Evolutionary conservation across 2,113 vertebrate species (phyloP).

Genomic region (Fulmarus glacialis): DNA sequence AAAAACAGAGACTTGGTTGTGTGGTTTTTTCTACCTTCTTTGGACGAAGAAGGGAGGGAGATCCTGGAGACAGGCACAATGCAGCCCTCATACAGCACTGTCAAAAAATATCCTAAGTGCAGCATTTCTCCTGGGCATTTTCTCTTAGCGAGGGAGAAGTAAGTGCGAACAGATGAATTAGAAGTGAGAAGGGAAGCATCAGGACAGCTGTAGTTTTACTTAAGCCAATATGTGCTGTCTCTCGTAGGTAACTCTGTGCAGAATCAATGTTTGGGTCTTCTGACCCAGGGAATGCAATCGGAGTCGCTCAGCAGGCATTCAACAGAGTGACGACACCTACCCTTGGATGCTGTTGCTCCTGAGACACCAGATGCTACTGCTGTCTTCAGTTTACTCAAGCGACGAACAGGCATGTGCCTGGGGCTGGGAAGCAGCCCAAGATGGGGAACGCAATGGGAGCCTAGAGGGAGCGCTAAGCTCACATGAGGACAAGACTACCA

Average conservation of each 20-base stretch:
- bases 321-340: background rate
- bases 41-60: background rate
- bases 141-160: background rate
- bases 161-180: constrained; percentile 50
- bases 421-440: background rate
- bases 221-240: background rate
- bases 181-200: constrained; percentile 13
- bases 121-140: constrained; percentile 4
- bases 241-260: background rate
- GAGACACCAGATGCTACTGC: constrained; percentile 37
- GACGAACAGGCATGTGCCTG: background rate
- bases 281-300: background rate
- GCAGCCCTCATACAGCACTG: background rate
- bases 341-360: constrained; percentile 4
- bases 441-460: background rate
- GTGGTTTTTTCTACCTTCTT: background rate
- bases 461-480: background rate
- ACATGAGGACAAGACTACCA: background rate
- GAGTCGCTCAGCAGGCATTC: constrained; percentile 17
- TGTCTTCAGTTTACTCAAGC: constrained; percentile 19
- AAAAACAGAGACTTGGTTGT: background rate
- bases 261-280: background rate
- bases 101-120: background rate
- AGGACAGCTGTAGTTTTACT: constrained; percentile 13
- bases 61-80: background rate